These are phyloP conservation scores for Orthonychiurus folsomi DNA, from an alignment of 2,888 invertebrate genomes.

Conservation along the genomic window DNA sequence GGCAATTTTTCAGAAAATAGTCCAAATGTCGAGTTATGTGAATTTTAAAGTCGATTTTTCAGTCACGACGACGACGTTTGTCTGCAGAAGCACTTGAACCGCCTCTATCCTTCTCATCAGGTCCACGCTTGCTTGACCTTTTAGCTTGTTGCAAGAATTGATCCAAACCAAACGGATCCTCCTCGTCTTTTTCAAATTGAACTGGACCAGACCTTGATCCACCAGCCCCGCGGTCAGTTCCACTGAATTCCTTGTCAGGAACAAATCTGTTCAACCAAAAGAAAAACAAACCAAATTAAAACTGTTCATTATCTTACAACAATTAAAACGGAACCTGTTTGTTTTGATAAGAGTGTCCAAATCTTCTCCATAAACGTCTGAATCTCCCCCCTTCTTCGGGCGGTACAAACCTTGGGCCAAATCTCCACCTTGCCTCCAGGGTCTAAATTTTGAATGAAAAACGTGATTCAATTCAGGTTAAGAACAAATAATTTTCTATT, in stretches of 20 bases:
- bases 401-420: slow-evolving; percentile 83
- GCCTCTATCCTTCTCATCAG: slow-evolving; percentile 21
- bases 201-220: slow-evolving; percentile 80
- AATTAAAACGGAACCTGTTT: slow-evolving; percentile 46
- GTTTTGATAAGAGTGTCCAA: slow-evolving; percentile 79
- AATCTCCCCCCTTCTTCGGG: slow-evolving; percentile 76
- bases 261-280: slow-evolving; percentile 75
- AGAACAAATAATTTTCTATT: not conserved
- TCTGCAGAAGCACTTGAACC: slow-evolving; percentile 21
- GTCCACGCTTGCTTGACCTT: slow-evolving; percentile 57
- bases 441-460: slow-evolving; percentile 43
- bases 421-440: slow-evolving; percentile 84
- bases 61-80: slow-evolving; percentile 26
- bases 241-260: slow-evolving; percentile 93
- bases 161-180: slow-evolving; percentile 96
- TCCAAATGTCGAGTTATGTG: too few relatives aligned
- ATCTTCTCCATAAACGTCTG: slow-evolving; percentile 83
- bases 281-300: slow-evolving; percentile 15
- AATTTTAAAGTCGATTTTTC: too few relatives aligned
- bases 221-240: slow-evolving; percentile 62
- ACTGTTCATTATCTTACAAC: not conserved
- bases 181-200: slow-evolving; percentile 76
- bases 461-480: not conserved
- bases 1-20: too few relatives aligned
- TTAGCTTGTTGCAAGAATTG: slow-evolving; percentile 97